These are phyloP conservation scores for Lagorchestes hirsutus DNA, from an alignment of 2,797 vertebrate species.

Conservation along the genomic window DNA sequence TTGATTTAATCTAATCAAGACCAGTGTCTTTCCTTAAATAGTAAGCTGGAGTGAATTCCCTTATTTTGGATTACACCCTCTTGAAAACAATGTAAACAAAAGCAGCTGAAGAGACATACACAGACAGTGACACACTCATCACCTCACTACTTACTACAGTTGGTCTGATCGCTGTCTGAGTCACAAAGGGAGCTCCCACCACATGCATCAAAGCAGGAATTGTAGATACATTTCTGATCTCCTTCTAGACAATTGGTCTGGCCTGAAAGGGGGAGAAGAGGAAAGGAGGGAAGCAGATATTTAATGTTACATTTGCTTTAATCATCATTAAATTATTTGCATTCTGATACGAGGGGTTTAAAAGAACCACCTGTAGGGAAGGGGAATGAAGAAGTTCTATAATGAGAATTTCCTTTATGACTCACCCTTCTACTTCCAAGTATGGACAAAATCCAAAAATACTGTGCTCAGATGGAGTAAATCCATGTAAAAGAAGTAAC, in stretches of 20 bases:
- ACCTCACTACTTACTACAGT: constrained; percentile 91
- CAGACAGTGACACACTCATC: constrained; percentile 12
- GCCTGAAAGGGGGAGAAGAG: constrained; percentile 75
- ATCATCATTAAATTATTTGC: constrained; percentile 24
- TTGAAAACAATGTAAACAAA: constrained; percentile 23
- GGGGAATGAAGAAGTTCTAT: background rate
- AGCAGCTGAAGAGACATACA: constrained; percentile 1
- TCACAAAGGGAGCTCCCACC: constrained; percentile 85
- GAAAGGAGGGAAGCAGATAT: background rate
- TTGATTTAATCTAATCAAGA: constrained; percentile 69
- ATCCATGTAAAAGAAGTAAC: constrained; percentile 31
- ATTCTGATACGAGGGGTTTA: constrained; percentile 7
- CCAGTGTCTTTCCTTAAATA: constrained; percentile 66
- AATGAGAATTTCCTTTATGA: constrained; percentile 54
- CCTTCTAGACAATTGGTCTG: constrained; percentile 88
- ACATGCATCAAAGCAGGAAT: constrained; percentile 89
- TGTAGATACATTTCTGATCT: constrained; percentile 87
- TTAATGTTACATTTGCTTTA: constrained; percentile 11
- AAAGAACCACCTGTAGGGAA: background rate
- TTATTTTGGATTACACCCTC: constrained; percentile 47
- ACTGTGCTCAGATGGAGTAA: constrained; percentile 23
- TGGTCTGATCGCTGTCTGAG: constrained; percentile 82
- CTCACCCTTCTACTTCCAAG: background rate
- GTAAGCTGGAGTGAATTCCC: constrained; percentile 50
- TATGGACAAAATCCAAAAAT: background rate